Evolutionary conservation across 2,888 invertebrate species (phyloP), one percentile per base, ranked within the genome.

Genomic region (Lacanobia oleracea): DNA sequence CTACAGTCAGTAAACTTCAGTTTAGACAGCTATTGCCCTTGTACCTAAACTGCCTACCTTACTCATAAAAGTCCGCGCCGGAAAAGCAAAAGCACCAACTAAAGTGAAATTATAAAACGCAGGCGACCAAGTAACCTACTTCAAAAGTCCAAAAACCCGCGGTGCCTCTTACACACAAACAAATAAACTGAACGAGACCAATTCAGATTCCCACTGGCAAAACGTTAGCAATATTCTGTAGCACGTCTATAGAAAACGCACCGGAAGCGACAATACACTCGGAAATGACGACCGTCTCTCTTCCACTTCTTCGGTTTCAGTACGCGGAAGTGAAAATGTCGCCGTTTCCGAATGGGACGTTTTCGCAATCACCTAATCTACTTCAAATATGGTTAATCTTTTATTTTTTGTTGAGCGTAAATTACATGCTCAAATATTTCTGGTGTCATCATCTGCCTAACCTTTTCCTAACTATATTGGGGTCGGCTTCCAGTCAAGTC

Each of bases 221-320:
- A 79, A 76, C 62, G 65, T 63, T 62, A 48, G 23, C 64, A 69
- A 81, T 80, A 81, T 81, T 73, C 75, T 71, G 77, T 57, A 73
- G 57, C 68, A 70, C 60, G 63, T 76, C 75, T 76, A 78, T 83
- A 77, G 76, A 85, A 83, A 79, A 81, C 81, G 83, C 74, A 75
- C 75, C 79, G 80, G 83, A 84, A 86, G 45, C 79, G 73, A 73
- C 76, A 77, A 78, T 84, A 83, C 79, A 83, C 79, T 83, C 79
- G 86, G 86, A 86, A 86, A 86, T 86, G 81, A 86, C 84, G 79
- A 77, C 80, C 78, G 80, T 81, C 80, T 85, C 77, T 80, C 74
- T 82, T 78, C 80, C 76, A 82, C 77, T 81, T 81, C 77, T 81
- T 78, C 83, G 86, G 77, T 81, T 85, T 79, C 83, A 78, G 69